These are phyloP conservation scores for Mus pahari DNA, from an alignment of 2,113 vertebrate genomes.

Conservation along the genomic window DNA sequence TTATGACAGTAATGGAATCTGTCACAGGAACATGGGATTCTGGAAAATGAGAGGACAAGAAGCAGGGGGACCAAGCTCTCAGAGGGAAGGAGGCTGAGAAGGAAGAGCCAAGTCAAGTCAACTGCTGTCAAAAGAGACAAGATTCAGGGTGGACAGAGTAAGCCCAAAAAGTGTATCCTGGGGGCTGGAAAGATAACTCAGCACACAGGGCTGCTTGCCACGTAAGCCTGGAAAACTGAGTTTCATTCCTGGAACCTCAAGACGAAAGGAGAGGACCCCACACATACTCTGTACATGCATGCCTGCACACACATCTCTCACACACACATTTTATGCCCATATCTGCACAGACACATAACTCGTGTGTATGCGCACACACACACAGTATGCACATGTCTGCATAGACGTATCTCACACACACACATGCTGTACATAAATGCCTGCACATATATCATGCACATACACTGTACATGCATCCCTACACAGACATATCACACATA, in stretches of 20 bases:
- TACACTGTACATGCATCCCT: not conserved
- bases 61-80: not conserved
- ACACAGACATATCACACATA: not conserved
- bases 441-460: not conserved
- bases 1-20: not conserved
- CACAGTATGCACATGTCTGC: no score
- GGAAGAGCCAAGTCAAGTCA: slow-evolving; percentile 56
- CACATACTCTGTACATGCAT: not conserved
- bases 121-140: not conserved
- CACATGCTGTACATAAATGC: no score
- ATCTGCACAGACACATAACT: not conserved
- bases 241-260: not conserved
- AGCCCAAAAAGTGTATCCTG: not conserved
- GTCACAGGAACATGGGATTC: not conserved
- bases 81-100: slow-evolving; percentile 7
- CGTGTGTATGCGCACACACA: not conserved
- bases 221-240: not conserved
- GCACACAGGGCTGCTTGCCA: not conserved
- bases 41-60: not conserved
- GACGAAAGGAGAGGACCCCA: not conserved
- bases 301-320: no score
- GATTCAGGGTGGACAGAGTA: not conserved
- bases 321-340: not conserved
- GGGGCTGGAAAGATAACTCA: not conserved
- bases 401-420: no score